Conservation (phyloP, 2,797 vertebrate species). For the Sitta carolinensis region DNA sequence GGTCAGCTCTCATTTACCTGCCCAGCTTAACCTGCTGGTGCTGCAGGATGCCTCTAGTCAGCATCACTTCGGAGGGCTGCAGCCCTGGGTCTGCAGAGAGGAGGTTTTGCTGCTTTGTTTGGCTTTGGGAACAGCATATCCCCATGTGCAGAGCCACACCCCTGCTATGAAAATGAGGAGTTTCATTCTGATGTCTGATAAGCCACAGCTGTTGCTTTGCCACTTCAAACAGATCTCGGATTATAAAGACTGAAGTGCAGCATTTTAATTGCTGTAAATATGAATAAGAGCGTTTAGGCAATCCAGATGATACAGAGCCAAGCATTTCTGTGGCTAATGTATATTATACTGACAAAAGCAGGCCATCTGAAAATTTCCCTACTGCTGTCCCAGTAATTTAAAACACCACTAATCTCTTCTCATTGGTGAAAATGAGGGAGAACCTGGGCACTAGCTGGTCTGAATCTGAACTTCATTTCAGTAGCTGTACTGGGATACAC, state of each 20-base stretch:
- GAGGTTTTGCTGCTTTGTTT: background rate
- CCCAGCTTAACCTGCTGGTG: background rate
- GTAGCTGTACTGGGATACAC: background rate
- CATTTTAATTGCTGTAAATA: constrained; percentile 62
- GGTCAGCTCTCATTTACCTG: background rate
- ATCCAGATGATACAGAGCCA: constrained; percentile 2
- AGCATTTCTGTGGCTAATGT: constrained; percentile 35
- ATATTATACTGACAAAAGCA: constrained; percentile 23
- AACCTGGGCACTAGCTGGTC: background rate
- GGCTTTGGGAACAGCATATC: background rate
- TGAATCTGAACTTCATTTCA: background rate
- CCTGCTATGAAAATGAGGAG: constrained; percentile 17
- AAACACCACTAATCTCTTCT: background rate
- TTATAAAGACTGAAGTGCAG: constrained; percentile 27
- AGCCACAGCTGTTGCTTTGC: constrained; percentile 45
- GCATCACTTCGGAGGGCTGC: background rate
- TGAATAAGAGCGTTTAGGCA: background rate
- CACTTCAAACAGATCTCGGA: constrained; percentile 37
- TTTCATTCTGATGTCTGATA: constrained; percentile 47
- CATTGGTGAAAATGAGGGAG: background rate
- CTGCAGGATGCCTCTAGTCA: background rate
- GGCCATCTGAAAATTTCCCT: constrained; percentile 14
- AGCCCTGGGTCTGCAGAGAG: too few species aligned
- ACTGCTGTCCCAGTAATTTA: background rate
- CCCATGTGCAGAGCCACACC: background rate